Conservation (phyloP, 2,888 invertebrate genomes). For the Drosophila lutescens region DNA sequence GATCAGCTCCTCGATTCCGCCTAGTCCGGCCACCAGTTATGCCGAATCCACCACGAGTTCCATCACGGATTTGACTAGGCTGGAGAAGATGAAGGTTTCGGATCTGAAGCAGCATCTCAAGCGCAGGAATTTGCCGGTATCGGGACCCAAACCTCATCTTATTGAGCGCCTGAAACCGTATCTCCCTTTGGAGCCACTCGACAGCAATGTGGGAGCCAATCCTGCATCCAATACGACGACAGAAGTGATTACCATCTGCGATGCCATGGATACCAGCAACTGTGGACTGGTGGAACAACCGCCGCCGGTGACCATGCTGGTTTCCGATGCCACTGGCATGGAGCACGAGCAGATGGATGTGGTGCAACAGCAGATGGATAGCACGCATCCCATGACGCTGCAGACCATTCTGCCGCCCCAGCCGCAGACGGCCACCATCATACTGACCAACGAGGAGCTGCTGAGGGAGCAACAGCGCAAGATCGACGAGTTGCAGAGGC, state of each 20-base stretch:
- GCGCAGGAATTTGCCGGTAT: constrained; percentile 96
- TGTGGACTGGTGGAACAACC: constrained; percentile 54
- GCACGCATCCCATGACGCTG: constrained; percentile 76
- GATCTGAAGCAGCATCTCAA: constrained; percentile 97
- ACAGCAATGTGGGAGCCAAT: constrained; percentile 70
- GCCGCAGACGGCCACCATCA: constrained; percentile 83
- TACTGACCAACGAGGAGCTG: constrained; percentile 88
- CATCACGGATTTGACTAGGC: constrained; percentile 86
- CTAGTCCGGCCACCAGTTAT: constrained; percentile 83
- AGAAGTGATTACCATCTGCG: constrained; percentile 69
- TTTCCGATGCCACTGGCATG: constrained; percentile 36
- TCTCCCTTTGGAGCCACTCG: constrained; percentile 84
- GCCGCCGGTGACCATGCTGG: constrained; percentile 72
- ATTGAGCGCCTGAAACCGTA: constrained; percentile 95
- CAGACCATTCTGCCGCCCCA: constrained; percentile 79
- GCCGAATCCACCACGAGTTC: constrained; percentile 81
- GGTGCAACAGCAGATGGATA: constrained; percentile 81
- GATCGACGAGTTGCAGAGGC: constrained; percentile 94
- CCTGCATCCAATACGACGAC: constrained; percentile 11
- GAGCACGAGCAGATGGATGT: constrained; percentile 84
- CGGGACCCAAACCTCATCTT: constrained; percentile 97
- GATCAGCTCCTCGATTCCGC: constrained; percentile 84
- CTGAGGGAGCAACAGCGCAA: constrained; percentile 93
- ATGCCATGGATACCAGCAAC: constrained; percentile 81
- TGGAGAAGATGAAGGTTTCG: constrained; percentile 98